Conservation (phyloP, 53 echinoderm and acorn worm species). For the Luidia sarsii region DNA sequence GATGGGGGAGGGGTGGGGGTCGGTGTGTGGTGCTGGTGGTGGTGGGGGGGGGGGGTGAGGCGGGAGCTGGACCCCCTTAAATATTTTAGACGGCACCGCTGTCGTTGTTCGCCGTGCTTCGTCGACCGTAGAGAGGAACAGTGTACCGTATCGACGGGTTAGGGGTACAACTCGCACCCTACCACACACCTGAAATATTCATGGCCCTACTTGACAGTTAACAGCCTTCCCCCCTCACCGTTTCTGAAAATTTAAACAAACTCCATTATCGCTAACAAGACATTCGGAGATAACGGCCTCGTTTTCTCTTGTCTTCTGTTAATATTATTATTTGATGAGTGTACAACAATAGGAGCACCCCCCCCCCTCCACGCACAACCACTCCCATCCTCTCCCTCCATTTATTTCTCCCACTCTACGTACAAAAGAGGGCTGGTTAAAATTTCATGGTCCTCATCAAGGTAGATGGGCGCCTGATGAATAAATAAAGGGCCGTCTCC, state of each 20-base stretch:
- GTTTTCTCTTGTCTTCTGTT: no score
- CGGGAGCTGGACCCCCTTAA: no score
- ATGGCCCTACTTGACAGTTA: constrained; percentile 48
- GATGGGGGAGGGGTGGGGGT: no score
- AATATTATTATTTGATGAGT: constrained; percentile 57
- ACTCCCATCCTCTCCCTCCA: no score
- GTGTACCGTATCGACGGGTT: not conserved
- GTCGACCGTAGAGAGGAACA: no score
- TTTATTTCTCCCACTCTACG: no score
- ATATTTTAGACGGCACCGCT: no score
- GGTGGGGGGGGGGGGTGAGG: no score
- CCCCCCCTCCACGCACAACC: no score
- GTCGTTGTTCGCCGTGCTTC: no score
- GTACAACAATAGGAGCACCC: constrained; percentile 31
- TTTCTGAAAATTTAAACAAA: constrained; percentile 37
- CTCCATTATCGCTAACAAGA: constrained; percentile 31
- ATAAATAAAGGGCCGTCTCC: constrained; percentile 37
- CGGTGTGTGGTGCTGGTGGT: no score
- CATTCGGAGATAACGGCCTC: not conserved
- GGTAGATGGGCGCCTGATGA: constrained; percentile 26
- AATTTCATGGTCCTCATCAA: constrained; percentile 47
- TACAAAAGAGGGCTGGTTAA: constrained; percentile 33
- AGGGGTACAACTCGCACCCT: not conserved
- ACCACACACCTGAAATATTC: constrained; percentile 52
- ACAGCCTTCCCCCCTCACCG: no score